These are phyloP conservation scores for Triplophysa tibetana DNA, from an alignment of 2,113 vertebrate species.

Conservation along the genomic window DNA sequence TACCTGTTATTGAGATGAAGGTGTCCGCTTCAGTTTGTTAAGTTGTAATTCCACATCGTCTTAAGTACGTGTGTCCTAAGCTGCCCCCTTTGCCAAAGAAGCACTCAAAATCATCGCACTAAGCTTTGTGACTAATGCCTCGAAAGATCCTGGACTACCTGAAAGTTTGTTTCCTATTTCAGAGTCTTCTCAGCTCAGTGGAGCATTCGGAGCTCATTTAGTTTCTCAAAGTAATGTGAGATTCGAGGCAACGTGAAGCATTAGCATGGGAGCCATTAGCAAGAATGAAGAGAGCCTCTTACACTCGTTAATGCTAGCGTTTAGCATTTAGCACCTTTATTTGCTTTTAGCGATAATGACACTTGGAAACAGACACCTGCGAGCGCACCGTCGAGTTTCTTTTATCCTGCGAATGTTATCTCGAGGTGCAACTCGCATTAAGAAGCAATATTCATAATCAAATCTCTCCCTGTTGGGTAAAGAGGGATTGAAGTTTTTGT, in stretches of 20 bases:
- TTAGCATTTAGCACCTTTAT: constrained; percentile 30
- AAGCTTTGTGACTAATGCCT: constrained; percentile 17
- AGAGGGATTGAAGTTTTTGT: background rate
- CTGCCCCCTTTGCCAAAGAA: background rate
- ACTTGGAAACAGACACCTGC: constrained; percentile 17
- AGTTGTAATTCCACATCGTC: background rate
- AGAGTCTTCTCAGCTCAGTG: constrained; percentile 30
- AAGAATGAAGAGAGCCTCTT: constrained; percentile 34
- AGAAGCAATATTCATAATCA: constrained; percentile 31
- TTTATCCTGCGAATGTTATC: background rate
- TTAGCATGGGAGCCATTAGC: constrained; percentile 36
- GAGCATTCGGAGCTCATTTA: constrained; percentile 38
- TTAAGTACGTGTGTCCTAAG: background rate
- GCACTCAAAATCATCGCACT: background rate
- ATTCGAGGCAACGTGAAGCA: constrained; percentile 1
- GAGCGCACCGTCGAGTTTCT: background rate
- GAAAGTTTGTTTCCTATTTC: constrained; percentile 21
- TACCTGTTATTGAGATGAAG: background rate
- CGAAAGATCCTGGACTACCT: constrained; percentile 1
- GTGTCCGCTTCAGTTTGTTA: background rate
- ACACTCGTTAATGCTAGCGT: constrained; percentile 26
- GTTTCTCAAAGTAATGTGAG: constrained; percentile 25
- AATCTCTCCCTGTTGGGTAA: background rate
- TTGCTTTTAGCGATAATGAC: constrained; percentile 20
- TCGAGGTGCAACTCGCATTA: background rate